phyloP scores from a whole-genome alignment of 2,888 invertebrate genomes.

The Eupithecia centaureata region DNA sequence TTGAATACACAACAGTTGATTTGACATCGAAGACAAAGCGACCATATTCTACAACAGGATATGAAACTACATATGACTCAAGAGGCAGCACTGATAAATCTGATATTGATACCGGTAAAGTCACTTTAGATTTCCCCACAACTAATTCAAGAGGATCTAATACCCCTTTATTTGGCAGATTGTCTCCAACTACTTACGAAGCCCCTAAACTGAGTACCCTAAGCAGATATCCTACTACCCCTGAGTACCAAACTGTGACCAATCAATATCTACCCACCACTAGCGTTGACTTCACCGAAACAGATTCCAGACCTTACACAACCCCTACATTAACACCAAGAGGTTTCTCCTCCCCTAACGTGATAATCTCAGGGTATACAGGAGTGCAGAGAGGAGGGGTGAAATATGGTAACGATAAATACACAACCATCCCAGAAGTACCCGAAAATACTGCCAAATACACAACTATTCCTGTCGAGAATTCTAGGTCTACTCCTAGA shows the following conservation, averaged over 20 bases:
- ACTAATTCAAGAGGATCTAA: slow-evolving; percentile 37
- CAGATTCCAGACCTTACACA: slow-evolving; percentile 38
- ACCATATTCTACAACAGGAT: slow-evolving; percentile 37
- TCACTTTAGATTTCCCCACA: slow-evolving; percentile 38
- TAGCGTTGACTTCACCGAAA: slow-evolving; percentile 35
- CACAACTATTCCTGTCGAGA: slow-evolving; percentile 32
- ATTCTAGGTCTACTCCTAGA: slow-evolving; percentile 47
- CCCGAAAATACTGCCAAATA: slow-evolving; percentile 31
- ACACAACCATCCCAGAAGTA: slow-evolving; percentile 26
- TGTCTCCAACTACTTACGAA: slow-evolving; percentile 35
- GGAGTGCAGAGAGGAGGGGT: slow-evolving; percentile 44
- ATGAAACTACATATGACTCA: slow-evolving; percentile 37
- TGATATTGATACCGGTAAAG: slow-evolving; percentile 40
- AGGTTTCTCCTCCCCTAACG: slow-evolving; percentile 42
- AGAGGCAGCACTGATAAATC: slow-evolving; percentile 36
- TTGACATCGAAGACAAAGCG: slow-evolving; percentile 29
- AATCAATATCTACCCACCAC: slow-evolving; percentile 40
- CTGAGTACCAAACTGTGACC: slow-evolving; percentile 38
- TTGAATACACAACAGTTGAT: slow-evolving; percentile 35
- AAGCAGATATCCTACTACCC: slow-evolving; percentile 40
- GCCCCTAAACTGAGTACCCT: slow-evolving; percentile 36
- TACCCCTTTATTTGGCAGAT: slow-evolving; percentile 35
- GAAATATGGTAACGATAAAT: slow-evolving; percentile 35
- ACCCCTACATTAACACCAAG: slow-evolving; percentile 36
- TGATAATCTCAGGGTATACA: slow-evolving; percentile 44